Evolutionary conservation across 1,140 invertebrate species (phyloP).

Genomic region (Pinna nobilis): DNA sequence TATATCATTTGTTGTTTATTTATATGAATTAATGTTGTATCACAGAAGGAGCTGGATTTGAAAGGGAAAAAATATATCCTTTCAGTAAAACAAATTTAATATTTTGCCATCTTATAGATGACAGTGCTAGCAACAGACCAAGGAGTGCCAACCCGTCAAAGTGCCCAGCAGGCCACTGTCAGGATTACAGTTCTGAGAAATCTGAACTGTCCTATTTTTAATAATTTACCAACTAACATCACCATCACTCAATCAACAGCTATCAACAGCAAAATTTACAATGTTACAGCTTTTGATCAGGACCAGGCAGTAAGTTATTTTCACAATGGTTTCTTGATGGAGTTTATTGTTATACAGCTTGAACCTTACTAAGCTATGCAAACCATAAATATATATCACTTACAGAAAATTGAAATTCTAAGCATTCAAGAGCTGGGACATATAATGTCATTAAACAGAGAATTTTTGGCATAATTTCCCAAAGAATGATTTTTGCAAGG

Average conservation of each 20-base stretch:
- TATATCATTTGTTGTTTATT: not conserved
- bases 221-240: constrained; percentile 17
- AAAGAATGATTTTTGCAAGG: no score
- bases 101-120: constrained; percentile 5
- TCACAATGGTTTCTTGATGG: not conserved
- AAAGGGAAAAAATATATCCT: no score
- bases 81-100: not conserved
- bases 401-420: no score
- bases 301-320: not conserved
- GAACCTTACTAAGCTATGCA: not conserved
- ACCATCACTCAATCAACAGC: constrained; percentile 9
- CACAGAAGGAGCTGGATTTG: no score
- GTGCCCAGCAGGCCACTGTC: constrained; percentile 4
- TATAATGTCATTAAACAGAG: no score
- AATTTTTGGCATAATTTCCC: no score
- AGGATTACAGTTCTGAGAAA: constrained; percentile 25
- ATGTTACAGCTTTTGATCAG: constrained; percentile 13
- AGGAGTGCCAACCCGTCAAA: constrained; percentile 12
- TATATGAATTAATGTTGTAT: not conserved
- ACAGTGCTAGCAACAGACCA: constrained; percentile 19
- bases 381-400: no score
- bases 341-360: not conserved
- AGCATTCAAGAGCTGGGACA: no score
- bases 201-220: constrained; percentile 18
- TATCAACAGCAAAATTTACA: constrained; percentile 1